Conservation (phyloP, 2,797 vertebrate genomes). For the Triplophysa bombifrons region DNA sequence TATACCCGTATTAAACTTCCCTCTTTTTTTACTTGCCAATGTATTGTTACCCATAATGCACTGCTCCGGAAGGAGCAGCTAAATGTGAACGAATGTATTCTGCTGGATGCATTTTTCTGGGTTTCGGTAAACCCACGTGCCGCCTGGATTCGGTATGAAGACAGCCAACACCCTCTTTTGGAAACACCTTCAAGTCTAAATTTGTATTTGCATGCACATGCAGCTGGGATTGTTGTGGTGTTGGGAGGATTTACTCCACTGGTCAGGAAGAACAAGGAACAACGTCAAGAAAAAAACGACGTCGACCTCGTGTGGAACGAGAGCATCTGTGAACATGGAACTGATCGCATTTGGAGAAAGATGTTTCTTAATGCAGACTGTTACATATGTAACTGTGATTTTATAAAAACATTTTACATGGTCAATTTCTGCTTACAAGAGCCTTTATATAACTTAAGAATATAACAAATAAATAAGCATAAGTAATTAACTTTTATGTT, state of each 20-base stretch:
- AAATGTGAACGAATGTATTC: constrained; percentile 5
- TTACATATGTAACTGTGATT: constrained; percentile 38
- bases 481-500: neutral
- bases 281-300: constrained; percentile 1
- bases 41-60: constrained; percentile 16
- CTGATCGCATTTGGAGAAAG: neutral
- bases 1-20: constrained; percentile 67
- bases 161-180: neutral
- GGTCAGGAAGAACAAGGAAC: constrained; percentile 6
- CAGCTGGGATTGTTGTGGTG: neutral
- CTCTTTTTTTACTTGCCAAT: neutral
- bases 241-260: no score
- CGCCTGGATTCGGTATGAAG: neutral
- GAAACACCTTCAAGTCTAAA: neutral
- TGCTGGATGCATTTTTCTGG: constrained; percentile 1
- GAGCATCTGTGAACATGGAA: constrained; percentile 21
- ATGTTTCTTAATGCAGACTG: constrained; percentile 19
- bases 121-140: neutral
- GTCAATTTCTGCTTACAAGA: neutral
- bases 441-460: neutral
- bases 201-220: no score
- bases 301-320: constrained; percentile 4
- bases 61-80: constrained; percentile 10
- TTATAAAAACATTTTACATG: neutral
- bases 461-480: neutral